Evolutionary conservation across 2,888 invertebrate genomes (phyloP), one percentile per base, ranked within the genome.

Genomic region (Alviniconcha strummeri): DNA sequence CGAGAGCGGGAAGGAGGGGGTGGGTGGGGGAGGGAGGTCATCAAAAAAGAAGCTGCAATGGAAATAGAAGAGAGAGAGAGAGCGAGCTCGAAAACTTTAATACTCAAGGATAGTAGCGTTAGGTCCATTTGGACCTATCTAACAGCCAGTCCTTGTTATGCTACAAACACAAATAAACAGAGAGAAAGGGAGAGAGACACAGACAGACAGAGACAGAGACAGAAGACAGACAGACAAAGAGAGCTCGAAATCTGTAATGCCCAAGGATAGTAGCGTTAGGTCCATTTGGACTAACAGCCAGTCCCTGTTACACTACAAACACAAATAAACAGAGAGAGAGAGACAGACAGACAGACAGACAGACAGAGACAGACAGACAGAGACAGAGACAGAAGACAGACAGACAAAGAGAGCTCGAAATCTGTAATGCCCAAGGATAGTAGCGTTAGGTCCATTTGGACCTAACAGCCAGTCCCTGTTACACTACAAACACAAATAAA

Each of bases 321-420:
- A 72, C 6, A 72, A 36, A 72, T 19, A 72, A 36, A 72, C 7
- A 72, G 72, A 72, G 36, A 72, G 72, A 72, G 36, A 72, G 72
- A 72, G 36, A 72, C 36, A 72, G 36, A 72, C 6, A 72, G 72
- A 72, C 7, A 72, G 72, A 72, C 7, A 72, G 72, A 72, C 7
- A 72, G 72, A 72, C 5, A 72, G 36, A 72, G 72, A 72, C 36
- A 72, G 72, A 72, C 7, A 72, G 72, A 72, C 36, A 72, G 72
- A 72, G 72, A 72, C 7, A 36, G 36, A 72, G 72, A 72, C 36
- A 72, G 72, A 72, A n/a, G 17, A 17, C 17, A 17, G n/a, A 15
- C 17, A 17, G 9, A 17, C 5, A 17, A 17, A 69, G n/a, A 5
- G 69, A 60, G 60, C 60, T n/a, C n/a, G n/a, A n/a, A n/a, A n/a